Evolutionary conservation across 2,888 invertebrate species (phyloP), one percentile per base, ranked within the genome.

Genomic region (Ernsta delagoae): DNA sequence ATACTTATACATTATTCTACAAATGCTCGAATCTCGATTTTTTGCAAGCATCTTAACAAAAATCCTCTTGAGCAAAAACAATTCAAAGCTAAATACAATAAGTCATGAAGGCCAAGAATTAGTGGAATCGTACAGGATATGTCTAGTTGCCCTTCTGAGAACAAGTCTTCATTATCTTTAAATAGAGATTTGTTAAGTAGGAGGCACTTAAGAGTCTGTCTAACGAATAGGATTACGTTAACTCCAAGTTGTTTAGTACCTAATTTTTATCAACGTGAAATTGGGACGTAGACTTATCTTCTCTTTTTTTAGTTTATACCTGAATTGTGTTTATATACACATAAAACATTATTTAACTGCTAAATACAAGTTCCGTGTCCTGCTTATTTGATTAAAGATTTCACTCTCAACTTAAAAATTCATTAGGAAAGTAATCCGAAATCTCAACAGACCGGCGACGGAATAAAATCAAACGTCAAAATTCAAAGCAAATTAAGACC

Each of bases 141-240:
- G 54, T 64, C 39, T 43, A n/a, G 56, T 64, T 64, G 34, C 34
- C 31, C 43, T 64, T 56, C 45, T 9, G 12, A 64, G 31, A 56
- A 56, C 54, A 11, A 45, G 43, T 9, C 54, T 24, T 39, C 64
- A 64, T 64, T 64, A 64, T 43, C 64, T 53, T 56, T 56, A 64
- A 64, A 53, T 62, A 45, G 39, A 8, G 53, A 53, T 62, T 56
- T 31, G 64, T 43, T 31, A 39, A 43, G 9, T 45, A 41, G 8
- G 4, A 39, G 36, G 6, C 6, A 41, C 8, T 41, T 45, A 45
- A n/a, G 45, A 9, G 41, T 41, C 16, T 16, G 41, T 16, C 6
- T 41, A 57, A 45, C 4, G 45, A 45, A n/a, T n/a, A 5, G 5
- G 45, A 45, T 45, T 45, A n/a, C 45, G 0, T 45, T n/a, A 45